phyloP scores from a whole-genome alignment of 2,888 invertebrate genomes.

The Morpho deidamia region DNA sequence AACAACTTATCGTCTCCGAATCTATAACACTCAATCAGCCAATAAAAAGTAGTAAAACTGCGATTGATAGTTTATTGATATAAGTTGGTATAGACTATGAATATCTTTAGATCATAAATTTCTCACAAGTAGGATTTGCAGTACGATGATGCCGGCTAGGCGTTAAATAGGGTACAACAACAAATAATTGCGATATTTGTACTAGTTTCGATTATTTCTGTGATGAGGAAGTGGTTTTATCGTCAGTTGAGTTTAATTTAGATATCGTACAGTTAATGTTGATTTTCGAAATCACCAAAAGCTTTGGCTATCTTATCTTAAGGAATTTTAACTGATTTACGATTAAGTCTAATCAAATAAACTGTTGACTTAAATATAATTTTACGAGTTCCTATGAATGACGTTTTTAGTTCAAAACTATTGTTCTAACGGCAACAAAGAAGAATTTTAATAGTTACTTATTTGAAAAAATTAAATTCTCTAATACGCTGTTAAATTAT shows the following conservation, averaged over 20 bases:
- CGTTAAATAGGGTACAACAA: slow-evolving; percentile 31
- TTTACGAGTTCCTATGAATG: too few species aligned
- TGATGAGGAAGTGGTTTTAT: slow-evolving; percentile 10
- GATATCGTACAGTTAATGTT: too few species aligned
- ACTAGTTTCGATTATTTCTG: slow-evolving; percentile 9
- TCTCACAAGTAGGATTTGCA: slow-evolving; percentile 19
- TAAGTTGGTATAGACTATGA: slow-evolving; percentile 15
- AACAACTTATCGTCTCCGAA: not conserved
- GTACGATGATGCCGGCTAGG: slow-evolving; percentile 12
- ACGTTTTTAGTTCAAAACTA: too few species aligned
- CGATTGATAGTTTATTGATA: not conserved
- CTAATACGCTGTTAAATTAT: too few species aligned
- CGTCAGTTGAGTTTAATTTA: not conserved
- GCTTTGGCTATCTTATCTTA: too few species aligned
- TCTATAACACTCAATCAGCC: not conserved
- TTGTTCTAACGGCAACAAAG: too few species aligned
- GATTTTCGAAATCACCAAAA: too few species aligned
- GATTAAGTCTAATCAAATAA: too few species aligned
- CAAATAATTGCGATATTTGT: slow-evolving; percentile 23
- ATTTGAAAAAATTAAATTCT: too few species aligned
- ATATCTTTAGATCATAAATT: slow-evolving; percentile 27
- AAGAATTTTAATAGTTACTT: too few species aligned
- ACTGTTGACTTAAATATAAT: too few species aligned
- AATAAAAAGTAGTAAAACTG: not conserved
- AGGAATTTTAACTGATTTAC: too few species aligned